These are phyloP conservation scores for Melopsittacus undulatus DNA, from an alignment of 2,797 vertebrate genomes.

Conservation along the genomic window DNA sequence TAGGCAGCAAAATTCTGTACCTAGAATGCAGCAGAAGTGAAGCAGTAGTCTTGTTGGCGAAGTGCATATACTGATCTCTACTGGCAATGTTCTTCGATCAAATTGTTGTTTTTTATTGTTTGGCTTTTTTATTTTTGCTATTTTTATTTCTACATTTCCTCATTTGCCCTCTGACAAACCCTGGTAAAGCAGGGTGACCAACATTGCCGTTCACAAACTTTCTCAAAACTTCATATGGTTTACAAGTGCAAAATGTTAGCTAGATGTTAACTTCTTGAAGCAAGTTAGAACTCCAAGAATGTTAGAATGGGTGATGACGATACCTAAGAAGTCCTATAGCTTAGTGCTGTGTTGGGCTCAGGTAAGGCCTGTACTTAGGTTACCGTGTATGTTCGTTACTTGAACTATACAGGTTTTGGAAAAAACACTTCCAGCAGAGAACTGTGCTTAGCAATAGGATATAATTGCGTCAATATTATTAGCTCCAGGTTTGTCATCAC, in stretches of 20 bases:
- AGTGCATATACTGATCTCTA: neutral
- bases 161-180: neutral
- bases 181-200: neutral
- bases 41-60: neutral
- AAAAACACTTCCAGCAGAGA: neutral
- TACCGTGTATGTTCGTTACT: neutral
- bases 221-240: neutral
- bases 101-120: neutral
- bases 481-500: neutral
- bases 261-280: neutral
- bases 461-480: neutral
- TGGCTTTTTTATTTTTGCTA: neutral
- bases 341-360: neutral
- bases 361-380: fast-evolving
- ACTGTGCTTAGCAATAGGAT: neutral
- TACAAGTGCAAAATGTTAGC: neutral
- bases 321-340: neutral
- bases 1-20: neutral
- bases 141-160: neutral
- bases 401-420: neutral
- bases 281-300: neutral
- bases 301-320: neutral
- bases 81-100: neutral
- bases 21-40: neutral
- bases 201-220: neutral